Evolutionary conservation across 1,140 invertebrate species (phyloP).

Genomic region (Tetranychus urticae): DNA sequence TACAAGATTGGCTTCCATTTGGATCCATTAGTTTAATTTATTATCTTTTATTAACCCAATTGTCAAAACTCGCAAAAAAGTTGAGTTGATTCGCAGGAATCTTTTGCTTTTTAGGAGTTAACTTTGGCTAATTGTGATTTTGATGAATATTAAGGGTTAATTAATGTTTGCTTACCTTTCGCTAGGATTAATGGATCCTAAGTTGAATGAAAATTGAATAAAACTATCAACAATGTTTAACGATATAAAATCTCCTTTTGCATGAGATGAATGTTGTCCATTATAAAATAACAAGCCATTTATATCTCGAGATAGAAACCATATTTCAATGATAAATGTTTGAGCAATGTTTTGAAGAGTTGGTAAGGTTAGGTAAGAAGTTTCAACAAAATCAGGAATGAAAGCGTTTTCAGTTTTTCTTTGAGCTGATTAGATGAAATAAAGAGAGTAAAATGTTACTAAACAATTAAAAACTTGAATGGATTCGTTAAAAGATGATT

Average conservation of each 20-base stretch:
- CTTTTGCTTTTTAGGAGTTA: too few relatives aligned
- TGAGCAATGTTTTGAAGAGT: constrained; percentile 47
- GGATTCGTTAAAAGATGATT: too few relatives aligned
- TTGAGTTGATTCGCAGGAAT: too few relatives aligned
- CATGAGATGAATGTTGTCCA: constrained; percentile 32
- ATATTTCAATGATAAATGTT: constrained; percentile 55
- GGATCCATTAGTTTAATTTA: too few relatives aligned
- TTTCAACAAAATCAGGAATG: constrained; percentile 32
- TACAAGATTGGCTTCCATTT: too few relatives aligned
- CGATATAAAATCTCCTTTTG: constrained; percentile 56
- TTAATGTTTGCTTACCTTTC: constrained; percentile 32
- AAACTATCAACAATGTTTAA: constrained; percentile 50
- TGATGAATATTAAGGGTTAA: too few relatives aligned
- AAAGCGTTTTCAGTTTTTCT: constrained; percentile 12
- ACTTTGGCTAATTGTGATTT: too few relatives aligned
- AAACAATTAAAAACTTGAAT: too few relatives aligned
- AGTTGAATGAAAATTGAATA: constrained; percentile 58
- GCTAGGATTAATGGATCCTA: constrained; percentile 68
- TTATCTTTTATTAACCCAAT: too few relatives aligned
- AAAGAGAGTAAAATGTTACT: too few relatives aligned
- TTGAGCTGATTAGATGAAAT: not conserved
- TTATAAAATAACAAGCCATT: constrained; percentile 63
- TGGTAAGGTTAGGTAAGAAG: constrained; percentile 48
- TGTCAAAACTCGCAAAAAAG: too few relatives aligned
- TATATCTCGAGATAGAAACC: constrained; percentile 48